phyloP scores from a whole-genome alignment of 2,888 invertebrate genomes.

The Lepidocyrtinus sp. region DNA sequence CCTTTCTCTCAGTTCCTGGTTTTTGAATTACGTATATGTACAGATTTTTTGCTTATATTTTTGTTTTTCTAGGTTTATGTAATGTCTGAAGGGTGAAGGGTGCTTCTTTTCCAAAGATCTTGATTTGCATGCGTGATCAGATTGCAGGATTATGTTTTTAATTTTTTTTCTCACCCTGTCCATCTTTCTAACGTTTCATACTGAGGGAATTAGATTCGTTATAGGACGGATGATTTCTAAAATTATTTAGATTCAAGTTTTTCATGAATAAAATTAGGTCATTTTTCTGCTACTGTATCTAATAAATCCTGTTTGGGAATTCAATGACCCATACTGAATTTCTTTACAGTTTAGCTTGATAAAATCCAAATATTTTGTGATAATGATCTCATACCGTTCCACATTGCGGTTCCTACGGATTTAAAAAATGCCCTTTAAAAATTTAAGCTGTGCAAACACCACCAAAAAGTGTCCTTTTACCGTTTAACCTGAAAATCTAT shows the following conservation, averaged over 20 bases:
- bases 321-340: conserved; percentile 43
- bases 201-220: no score
- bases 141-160: conserved; percentile 54
- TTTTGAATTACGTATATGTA: neutral
- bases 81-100: no score
- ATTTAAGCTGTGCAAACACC: conserved; percentile 2
- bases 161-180: conserved; percentile 14
- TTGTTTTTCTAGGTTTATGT: neutral
- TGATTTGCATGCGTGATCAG: conserved; percentile 50
- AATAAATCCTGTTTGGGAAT: conserved; percentile 30
- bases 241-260: neutral
- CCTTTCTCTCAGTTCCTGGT: neutral
- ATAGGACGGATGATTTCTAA: neutral
- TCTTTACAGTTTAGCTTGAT: conserved; percentile 2
- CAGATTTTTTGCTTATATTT: neutral
- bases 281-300: neutral
- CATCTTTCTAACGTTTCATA: no score
- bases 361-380: conserved; percentile 3
- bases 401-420: conserved; percentile 33
- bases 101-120: neutral
- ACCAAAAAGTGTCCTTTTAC: neutral
- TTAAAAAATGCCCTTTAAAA: conserved; percentile 3
- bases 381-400: conserved; percentile 10
- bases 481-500: no score
- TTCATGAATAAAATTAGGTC: conserved; percentile 38